A percentile compares a stretch with the other conserved stretches of the same genome.
Evolutionary conservation across 2,797 vertebrate species (phyloP).

Genomic region (Phrynocephalus vlangalii): DNA sequence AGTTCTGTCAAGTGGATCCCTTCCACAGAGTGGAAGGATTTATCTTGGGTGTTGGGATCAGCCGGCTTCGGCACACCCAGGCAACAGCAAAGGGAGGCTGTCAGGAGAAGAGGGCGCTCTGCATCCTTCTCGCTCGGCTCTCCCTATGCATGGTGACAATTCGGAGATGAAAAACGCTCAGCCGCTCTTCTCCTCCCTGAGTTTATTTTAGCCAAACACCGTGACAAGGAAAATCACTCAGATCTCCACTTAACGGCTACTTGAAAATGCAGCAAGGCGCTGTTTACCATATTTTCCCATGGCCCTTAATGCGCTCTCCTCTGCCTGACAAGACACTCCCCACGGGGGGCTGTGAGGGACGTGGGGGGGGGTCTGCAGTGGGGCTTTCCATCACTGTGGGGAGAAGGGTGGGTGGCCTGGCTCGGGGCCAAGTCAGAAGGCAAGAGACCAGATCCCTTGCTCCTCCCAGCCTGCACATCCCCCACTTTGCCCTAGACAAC

Average conservation of each 20-base stretch:
- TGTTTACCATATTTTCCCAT: not conserved
- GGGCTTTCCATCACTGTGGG: not conserved
- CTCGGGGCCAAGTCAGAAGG: not conserved
- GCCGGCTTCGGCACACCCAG: not conserved
- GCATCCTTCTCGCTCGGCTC: conserved; percentile 10
- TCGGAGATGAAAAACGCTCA: conserved; percentile 44
- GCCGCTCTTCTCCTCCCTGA: conserved; percentile 18
- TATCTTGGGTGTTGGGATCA: not conserved
- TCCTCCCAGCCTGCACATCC: too few species aligned
- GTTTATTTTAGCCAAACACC: conserved; percentile 25
- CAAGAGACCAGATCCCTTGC: too few species aligned
- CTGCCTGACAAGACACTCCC: fast-evolving
- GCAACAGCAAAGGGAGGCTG: not conserved
- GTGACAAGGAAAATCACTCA: conserved; percentile 56
- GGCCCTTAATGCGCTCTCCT: fast-evolving
- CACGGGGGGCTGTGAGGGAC: not conserved
- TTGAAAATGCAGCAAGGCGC: conserved; percentile 21
- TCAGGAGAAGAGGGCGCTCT: not conserved
- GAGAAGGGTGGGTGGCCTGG: not conserved
- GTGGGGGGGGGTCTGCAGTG: not conserved
- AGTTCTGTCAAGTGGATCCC: not conserved
- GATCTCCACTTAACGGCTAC: not conserved
- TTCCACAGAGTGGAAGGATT: not conserved
- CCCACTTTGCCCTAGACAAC: too few species aligned
- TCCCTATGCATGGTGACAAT: conserved; percentile 12